Percentiles rank a stretch among this genome's conserved stretches.
phyloP scores from a whole-genome alignment of 64 coral and sea anemone species.

The Montipora cactus region DNA sequence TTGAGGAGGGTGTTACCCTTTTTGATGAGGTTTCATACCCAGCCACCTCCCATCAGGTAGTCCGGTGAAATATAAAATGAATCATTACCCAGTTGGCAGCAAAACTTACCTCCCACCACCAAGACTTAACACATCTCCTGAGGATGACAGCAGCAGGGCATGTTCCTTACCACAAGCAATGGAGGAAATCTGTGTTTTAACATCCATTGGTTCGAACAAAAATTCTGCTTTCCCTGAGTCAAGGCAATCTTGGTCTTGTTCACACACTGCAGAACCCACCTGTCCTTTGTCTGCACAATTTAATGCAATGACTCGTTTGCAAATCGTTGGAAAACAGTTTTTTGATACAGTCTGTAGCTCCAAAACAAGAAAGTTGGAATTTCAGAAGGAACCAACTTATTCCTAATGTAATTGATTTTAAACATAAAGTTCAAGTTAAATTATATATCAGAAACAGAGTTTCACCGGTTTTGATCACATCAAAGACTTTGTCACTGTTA shows the following conservation, averaged over 20 bases:
- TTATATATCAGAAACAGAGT: too few species aligned
- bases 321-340: not conserved
- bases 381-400: too few species aligned
- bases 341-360: not conserved
- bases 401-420: too few species aligned
- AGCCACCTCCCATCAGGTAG: too few species aligned
- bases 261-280: not conserved
- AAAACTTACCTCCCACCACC: conserved; percentile 82
- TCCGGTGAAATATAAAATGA: too few species aligned
- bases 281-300: not conserved
- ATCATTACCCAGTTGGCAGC: too few species aligned
- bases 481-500: too few species aligned
- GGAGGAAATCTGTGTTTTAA: conserved; percentile 36
- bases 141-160: conserved; percentile 65
- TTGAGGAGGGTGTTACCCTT: too few species aligned
- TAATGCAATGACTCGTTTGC: not conserved
- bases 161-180: conserved; percentile 92
- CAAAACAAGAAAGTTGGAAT: not conserved
- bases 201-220: conserved; percentile 20
- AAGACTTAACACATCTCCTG: conserved; percentile 76
- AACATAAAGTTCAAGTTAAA: too few species aligned
- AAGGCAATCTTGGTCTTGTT: conserved; percentile 1
- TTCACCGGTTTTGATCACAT: too few species aligned
- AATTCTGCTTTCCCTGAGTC: not conserved
- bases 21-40: too few species aligned